Percentiles rank a stretch among this genome's conserved stretches.
Evolutionary conservation across 2,888 invertebrate species (phyloP).

Genomic region (Steinernema hermaphroditum): DNA sequence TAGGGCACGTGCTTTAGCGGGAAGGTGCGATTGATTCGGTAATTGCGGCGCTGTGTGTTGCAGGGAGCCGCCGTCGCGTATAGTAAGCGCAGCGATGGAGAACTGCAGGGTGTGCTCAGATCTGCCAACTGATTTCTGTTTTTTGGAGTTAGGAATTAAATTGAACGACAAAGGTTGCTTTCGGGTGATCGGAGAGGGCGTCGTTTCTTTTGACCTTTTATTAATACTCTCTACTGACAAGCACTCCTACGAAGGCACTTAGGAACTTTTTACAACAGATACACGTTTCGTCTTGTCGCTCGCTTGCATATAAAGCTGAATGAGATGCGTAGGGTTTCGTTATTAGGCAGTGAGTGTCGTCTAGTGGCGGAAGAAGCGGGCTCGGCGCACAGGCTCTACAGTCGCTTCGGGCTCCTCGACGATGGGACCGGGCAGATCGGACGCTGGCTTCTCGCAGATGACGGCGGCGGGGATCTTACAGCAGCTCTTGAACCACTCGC

Average conservation of each 20-base stretch:
- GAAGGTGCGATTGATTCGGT: constrained; percentile 15
- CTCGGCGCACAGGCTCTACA: not conserved
- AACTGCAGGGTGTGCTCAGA: too few relatives aligned
- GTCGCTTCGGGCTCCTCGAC: constrained; percentile 34
- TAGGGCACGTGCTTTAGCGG: not conserved
- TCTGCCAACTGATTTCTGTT: too few relatives aligned
- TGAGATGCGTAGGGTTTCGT: constrained; percentile 20
- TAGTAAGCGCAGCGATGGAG: not conserved
- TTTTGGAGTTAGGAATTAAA: too few relatives aligned
- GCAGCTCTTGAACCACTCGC: constrained; percentile 64
- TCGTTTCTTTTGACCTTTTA: not conserved
- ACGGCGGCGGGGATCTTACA: constrained; percentile 62
- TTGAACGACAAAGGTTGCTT: too few relatives aligned
- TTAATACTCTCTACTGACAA: not conserved
- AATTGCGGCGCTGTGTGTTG: not conserved
- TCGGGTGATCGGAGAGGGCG: too few relatives aligned
- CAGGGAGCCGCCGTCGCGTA: not conserved
- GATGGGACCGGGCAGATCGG: constrained; percentile 35
- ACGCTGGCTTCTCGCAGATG: constrained; percentile 56
- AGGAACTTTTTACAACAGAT: not conserved
- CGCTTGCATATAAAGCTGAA: constrained; percentile 19
- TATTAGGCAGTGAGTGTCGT: not conserved
- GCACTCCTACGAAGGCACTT: constrained; percentile 11
- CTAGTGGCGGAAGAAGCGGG: constrained; percentile 21
- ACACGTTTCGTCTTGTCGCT: constrained; percentile 26